Conservation (phyloP, 2,888 invertebrate species). For the Lamproptera curius region DNA sequence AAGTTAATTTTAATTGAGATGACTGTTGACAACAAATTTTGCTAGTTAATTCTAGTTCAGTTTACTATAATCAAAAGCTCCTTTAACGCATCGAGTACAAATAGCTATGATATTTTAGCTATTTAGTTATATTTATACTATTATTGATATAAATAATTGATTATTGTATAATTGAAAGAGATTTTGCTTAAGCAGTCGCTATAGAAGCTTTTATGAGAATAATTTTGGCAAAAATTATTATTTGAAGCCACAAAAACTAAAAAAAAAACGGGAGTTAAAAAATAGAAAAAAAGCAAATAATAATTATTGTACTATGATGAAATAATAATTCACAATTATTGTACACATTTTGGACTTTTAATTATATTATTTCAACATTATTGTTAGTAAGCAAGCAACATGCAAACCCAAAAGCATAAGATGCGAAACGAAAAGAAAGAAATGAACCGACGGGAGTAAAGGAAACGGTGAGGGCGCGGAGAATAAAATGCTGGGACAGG, state of each 20-base stretch:
- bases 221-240: slow-evolving; percentile 30
- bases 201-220: slow-evolving; percentile 52
- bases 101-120: neutral
- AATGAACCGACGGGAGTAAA: slow-evolving; percentile 47
- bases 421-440: slow-evolving; percentile 49
- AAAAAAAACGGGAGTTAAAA: slow-evolving; percentile 25
- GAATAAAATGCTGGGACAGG: slow-evolving; percentile 52
- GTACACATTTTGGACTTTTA: no score
- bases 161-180: no score
- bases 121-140: no score
- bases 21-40: slow-evolving; percentile 7
- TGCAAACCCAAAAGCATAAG: slow-evolving; percentile 40
- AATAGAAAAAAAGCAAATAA: slow-evolving; percentile 27
- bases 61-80: slow-evolving; percentile 37
- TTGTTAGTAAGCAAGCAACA: slow-evolving; percentile 51
- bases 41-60: slow-evolving; percentile 29
- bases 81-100: slow-evolving; percentile 36
- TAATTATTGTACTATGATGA: slow-evolving; percentile 33
- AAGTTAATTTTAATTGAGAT: neutral
- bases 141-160: no score
- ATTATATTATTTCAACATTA: slow-evolving; percentile 42
- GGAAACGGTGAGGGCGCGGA: slow-evolving; percentile 43
- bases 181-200: slow-evolving; percentile 42
- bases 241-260: slow-evolving; percentile 32
- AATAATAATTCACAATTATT: slow-evolving; percentile 30